Evolutionary conservation across 2,888 invertebrate genomes (phyloP).

Genomic region (Caenorhabditis angaria): DNA sequence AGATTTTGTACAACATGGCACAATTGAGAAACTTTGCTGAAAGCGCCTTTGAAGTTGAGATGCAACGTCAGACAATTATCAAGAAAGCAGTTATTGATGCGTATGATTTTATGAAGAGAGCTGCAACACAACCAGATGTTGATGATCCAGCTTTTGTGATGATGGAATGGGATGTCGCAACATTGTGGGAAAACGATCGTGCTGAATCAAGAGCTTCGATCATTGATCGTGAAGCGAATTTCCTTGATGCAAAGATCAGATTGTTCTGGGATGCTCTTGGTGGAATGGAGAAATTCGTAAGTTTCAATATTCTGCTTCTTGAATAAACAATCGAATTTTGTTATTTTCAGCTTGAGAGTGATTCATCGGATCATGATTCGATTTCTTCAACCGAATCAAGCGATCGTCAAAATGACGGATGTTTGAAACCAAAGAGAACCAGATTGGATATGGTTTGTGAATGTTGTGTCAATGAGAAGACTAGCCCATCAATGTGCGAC

Average conservation of each 20-base stretch:
- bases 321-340: not conserved
- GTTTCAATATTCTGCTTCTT: not conserved
- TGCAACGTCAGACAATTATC: conserved; percentile 18
- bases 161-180: conserved; percentile 12
- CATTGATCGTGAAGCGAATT: conserved; percentile 18
- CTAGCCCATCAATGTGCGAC: conserved; percentile 10
- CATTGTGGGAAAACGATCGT: conserved; percentile 7
- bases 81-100: conserved; percentile 9
- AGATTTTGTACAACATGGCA: not conserved
- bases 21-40: conserved; percentile 13
- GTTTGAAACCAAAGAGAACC: conserved; percentile 35
- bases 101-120: not conserved
- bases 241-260: conserved; percentile 23
- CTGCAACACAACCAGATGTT: not conserved
- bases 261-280: conserved; percentile 21
- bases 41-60: conserved; percentile 20
- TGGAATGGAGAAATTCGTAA: conserved; percentile 14
- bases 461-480: conserved; percentile 5
- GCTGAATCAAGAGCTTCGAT: conserved; percentile 1
- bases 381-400: conserved; percentile 7
- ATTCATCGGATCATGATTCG: conserved; percentile 14
- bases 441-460: conserved; percentile 8
- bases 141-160: not conserved
- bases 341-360: conserved; percentile 3
- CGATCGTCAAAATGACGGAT: conserved; percentile 32